phyloP scores from a whole-genome alignment of 2,797 vertebrate species.

The Smutsia temminckii region DNA sequence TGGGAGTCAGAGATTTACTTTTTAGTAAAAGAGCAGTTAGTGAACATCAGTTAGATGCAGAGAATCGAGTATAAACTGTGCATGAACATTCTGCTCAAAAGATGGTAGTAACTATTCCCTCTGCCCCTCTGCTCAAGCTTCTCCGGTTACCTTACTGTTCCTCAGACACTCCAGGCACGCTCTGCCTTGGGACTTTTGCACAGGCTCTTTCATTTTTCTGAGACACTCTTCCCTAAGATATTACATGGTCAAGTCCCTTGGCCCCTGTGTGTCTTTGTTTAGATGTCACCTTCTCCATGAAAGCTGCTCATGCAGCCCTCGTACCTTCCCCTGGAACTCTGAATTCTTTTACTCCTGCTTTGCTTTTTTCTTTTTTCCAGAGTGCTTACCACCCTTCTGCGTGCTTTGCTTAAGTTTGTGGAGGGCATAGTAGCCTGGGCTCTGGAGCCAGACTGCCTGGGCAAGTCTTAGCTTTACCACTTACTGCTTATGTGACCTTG shows the following conservation, averaged over 20 bases:
- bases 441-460: background rate
- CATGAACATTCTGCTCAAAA: background rate
- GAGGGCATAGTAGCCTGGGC: background rate
- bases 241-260: background rate
- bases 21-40: background rate
- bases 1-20: background rate
- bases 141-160: background rate
- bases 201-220: background rate
- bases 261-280: background rate
- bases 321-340: background rate
- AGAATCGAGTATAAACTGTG: background rate
- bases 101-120: background rate
- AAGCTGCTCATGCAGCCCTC: background rate
- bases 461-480: background rate
- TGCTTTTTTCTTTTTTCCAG: background rate
- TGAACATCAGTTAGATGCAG: background rate
- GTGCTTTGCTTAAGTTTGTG: background rate
- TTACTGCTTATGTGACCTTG: background rate
- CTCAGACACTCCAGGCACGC: fast-evolving
- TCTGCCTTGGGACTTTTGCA: background rate
- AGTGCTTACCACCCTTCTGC: background rate
- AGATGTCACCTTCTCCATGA: background rate
- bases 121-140: background rate
- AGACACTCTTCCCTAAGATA: background rate
- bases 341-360: background rate